Conservation (phyloP, 2,797 vertebrate genomes). For the Perodicticus potto region DNA sequence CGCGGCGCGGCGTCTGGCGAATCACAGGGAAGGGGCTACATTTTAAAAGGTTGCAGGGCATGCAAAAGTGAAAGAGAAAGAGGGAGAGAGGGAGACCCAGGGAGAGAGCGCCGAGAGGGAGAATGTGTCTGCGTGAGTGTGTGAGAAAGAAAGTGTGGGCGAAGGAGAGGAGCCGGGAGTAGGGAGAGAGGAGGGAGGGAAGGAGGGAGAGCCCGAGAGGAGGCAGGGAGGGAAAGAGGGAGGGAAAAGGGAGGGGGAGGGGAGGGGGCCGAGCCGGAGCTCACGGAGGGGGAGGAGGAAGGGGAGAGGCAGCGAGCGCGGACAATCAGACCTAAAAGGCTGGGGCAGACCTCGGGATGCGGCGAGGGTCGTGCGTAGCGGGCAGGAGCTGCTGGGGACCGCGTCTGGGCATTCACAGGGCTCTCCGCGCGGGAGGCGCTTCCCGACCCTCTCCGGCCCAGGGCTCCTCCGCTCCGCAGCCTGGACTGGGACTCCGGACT, state of each 20-base stretch:
- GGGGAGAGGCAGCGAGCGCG: constrained; percentile 68
- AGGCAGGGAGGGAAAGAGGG: constrained; percentile 86
- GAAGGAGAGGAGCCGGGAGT: constrained; percentile 81
- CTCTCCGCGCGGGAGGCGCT: constrained; percentile 50
- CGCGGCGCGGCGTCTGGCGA: constrained; percentile 96
- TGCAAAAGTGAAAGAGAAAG: constrained; percentile 97
- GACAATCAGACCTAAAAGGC: constrained; percentile 86
- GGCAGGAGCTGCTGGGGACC: constrained; percentile 69
- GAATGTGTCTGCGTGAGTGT: constrained; percentile 72
- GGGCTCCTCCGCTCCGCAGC: constrained; percentile 81
- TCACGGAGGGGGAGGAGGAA: constrained; percentile 72
- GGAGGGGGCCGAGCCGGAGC: constrained; percentile 63
- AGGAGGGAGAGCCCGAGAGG: constrained; percentile 74
- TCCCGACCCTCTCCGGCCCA: constrained; percentile 64
- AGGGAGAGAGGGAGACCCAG: constrained; percentile 89
- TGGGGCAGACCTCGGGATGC: constrained; percentile 85
- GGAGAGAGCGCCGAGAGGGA: constrained; percentile 74
- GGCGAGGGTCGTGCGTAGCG: constrained; percentile 63
- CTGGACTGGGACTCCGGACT: constrained; percentile 65
- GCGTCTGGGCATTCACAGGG: constrained; percentile 59
- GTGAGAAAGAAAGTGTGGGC: constrained; percentile 85
- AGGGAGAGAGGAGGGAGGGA: constrained; percentile 79
- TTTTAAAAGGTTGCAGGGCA: constrained; percentile 98
- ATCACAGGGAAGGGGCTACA: constrained; percentile 96
- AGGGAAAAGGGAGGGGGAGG: constrained; percentile 33